These are phyloP conservation scores for Dorcus hopei DNA, from an alignment of 2,888 invertebrate species.

Conservation along the genomic window DNA sequence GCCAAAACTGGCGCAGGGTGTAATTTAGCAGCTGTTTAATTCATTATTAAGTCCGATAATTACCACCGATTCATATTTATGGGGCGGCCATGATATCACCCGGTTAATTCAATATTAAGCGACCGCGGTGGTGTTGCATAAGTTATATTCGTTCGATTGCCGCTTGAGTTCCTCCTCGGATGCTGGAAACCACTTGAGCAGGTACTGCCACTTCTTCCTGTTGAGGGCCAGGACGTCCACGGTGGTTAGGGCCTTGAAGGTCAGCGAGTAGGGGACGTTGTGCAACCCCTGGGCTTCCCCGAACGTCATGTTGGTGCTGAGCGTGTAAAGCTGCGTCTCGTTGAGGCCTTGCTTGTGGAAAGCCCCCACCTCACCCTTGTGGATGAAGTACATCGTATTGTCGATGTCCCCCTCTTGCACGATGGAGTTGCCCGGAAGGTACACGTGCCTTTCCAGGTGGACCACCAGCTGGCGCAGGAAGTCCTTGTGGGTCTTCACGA, in stretches of 20 bases:
- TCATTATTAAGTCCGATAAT: no score
- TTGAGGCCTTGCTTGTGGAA: conserved; percentile 12
- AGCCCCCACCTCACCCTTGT: conserved; percentile 50
- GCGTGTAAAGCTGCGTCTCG: conserved; percentile 8
- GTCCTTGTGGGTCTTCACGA: conserved; percentile 50
- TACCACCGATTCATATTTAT: no score
- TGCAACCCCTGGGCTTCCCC: conserved; percentile 26
- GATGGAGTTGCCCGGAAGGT: conserved; percentile 55
- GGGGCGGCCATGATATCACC: no score
- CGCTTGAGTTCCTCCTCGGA: conserved; percentile 17
- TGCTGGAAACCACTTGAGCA: conserved; percentile 27
- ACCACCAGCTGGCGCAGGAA: conserved; percentile 52
- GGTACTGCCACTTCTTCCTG: conserved; percentile 19
- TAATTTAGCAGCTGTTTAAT: no score
- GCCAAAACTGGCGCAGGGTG: no score
- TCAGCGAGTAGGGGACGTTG: conserved; percentile 14
- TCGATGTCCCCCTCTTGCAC: conserved; percentile 55
- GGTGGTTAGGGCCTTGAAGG: conserved; percentile 23
- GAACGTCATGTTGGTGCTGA: conserved; percentile 17
- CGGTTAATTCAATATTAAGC: no score
- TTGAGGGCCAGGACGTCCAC: conserved; percentile 22
- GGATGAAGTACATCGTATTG: conserved; percentile 55
- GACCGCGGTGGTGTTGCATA: neutral
- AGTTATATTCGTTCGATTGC: conserved; percentile 11
- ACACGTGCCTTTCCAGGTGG: conserved; percentile 54